Evolutionary conservation across 2,797 vertebrate species (phyloP).

Genomic region (Podargus strigoides): DNA sequence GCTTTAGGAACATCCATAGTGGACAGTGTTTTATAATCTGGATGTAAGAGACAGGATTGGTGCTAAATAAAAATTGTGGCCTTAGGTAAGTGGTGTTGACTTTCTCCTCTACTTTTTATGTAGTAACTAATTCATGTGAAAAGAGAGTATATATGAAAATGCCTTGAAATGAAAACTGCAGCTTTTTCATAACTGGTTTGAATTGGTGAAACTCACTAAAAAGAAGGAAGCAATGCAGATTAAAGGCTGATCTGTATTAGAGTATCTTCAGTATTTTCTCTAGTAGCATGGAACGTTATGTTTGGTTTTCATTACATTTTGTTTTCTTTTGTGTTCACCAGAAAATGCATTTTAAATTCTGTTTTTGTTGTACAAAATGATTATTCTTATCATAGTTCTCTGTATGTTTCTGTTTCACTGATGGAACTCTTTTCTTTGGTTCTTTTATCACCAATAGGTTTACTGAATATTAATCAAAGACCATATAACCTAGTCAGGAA

Average conservation of each 20-base stretch:
- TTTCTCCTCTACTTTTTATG: neutral
- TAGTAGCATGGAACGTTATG: neutral
- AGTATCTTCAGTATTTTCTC: neutral
- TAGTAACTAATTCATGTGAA: neutral
- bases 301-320: neutral
- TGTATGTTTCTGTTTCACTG: neutral
- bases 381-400: neutral
- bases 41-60: neutral
- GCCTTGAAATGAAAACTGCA: neutral
- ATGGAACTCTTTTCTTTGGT: neutral
- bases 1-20: neutral
- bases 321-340: neutral
- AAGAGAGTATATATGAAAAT: neutral
- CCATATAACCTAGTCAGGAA: neutral
- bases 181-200: neutral
- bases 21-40: neutral
- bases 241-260: neutral
- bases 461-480: slow-evolving; percentile 6
- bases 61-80: neutral
- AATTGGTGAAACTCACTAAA: neutral
- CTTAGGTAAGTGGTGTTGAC: neutral
- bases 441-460: slow-evolving; percentile 3
- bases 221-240: neutral
- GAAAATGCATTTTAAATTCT: neutral
- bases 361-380: neutral